Base-by-base conservation (phyloP, 1,140 invertebrate species). In the Hypothenemus hampei region DNA sequence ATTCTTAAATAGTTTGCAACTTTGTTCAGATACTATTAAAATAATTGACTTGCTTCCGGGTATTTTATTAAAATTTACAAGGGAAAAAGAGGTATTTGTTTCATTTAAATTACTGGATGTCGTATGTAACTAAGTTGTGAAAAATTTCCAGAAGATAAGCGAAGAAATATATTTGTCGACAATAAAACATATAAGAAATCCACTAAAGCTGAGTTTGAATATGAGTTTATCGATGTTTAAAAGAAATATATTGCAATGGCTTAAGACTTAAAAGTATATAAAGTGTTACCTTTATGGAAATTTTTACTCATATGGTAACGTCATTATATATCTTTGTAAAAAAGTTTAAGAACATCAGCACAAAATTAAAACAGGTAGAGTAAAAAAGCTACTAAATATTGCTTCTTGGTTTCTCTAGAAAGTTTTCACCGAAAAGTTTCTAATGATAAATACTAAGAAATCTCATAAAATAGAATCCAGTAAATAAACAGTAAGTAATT, bases 221-320 rank as follows among this genome's bases (percentile, higher is more conserved):
- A 48, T 48, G 15, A 21, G 46, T 48, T 48, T 48, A 48, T 48
- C 46, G 46, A 48, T 48, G 23, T 48, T 48, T 48, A 48, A 21
- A 37, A 48, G 33, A 48, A 37, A 36, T 48, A 48, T 48, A 21
- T 29, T 33, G 3, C 8, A 21, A 19, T 48, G 46, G 46, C 22
- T 48, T 37, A 37, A 29, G 23, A 7, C 37, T 35, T 36, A 21
- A 48, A n/a, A 21, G 20, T 20, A 36, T 23, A 48, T 48, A 21
- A 36, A 36, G 35, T 36, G 5, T 33, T n/a, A 5, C 1, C n/a
- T 21, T 22, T 48, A 21, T 11, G 16, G 11, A 26, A 23, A 29
- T 16, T 16, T 31, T 23, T 19, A n/a, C 23, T 26, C 18, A 18
- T 15, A 10, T 26, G 22, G 31, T 31, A 46, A 46, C 31, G n/a